Evolutionary conservation across 2,797 vertebrate genomes (phyloP).

Genomic region (Notolabrus celidotus): DNA sequence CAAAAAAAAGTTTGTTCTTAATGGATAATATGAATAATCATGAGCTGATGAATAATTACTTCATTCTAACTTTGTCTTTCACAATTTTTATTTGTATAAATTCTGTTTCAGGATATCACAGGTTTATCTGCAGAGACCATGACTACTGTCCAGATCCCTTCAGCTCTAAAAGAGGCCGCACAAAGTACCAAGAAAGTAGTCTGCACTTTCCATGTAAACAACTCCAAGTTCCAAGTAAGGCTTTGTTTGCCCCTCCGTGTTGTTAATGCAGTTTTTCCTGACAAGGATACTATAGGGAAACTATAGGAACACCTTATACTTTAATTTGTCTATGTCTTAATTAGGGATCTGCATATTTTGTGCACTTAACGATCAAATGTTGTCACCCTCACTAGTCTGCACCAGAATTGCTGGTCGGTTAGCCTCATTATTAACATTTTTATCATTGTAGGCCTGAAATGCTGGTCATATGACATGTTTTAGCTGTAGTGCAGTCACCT

Average conservation of each 20-base stretch:
- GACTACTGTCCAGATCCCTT: slow-evolving; percentile 70
- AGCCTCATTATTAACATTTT: too few species aligned
- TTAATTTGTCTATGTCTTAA: neutral
- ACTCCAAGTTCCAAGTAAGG: slow-evolving; percentile 71
- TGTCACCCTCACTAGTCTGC: too few species aligned
- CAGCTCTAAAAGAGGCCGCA: slow-evolving; percentile 50
- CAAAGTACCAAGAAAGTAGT: slow-evolving; percentile 61
- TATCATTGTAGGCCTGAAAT: too few species aligned
- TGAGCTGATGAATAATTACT: too few species aligned
- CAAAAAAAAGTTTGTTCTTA: too few species aligned
- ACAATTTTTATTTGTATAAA: neutral
- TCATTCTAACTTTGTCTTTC: too few species aligned
- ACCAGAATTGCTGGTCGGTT: too few species aligned
- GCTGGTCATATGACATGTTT: too few species aligned
- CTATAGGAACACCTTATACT: too few species aligned
- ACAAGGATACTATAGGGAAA: neutral
- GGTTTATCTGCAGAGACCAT: neutral
- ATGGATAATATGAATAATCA: too few species aligned
- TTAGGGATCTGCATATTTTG: neutral
- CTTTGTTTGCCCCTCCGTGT: neutral
- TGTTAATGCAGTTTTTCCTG: neutral
- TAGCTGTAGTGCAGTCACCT: too few species aligned
- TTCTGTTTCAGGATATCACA: slow-evolving; percentile 40
- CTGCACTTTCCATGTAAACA: slow-evolving; percentile 74
- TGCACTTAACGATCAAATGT: too few species aligned